Conservation (phyloP, 2,113 vertebrate genomes). For the Lontra canadensis region DNA sequence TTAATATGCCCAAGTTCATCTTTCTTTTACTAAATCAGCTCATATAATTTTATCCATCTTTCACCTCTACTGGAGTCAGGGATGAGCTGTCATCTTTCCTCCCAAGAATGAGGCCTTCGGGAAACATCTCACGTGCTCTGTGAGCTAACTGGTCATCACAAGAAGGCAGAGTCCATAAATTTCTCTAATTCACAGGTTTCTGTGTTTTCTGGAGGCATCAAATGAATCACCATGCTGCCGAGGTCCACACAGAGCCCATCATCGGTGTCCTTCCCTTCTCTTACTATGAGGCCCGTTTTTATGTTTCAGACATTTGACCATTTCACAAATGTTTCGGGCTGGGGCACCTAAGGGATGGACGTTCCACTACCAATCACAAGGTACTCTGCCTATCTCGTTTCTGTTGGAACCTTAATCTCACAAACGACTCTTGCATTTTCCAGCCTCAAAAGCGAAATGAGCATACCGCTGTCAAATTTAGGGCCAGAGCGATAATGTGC, state of each 20-base stretch:
- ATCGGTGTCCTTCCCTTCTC: not conserved
- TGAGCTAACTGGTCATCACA: constrained; percentile 91
- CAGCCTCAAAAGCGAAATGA: constrained; percentile 91
- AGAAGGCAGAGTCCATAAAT: constrained; percentile 91
- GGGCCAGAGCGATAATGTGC: constrained; percentile 71
- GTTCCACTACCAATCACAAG: constrained; percentile 91
- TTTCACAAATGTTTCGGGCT: not conserved
- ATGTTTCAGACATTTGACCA: not conserved
- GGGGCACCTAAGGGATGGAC: constrained; percentile 73
- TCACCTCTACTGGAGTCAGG: constrained; percentile 60
- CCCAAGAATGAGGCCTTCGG: constrained; percentile 91
- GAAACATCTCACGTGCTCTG: constrained; percentile 86
- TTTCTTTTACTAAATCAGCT: not conserved
- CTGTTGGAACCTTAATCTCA: constrained; percentile 91
- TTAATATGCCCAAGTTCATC: not conserved
- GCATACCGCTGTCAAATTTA: constrained; percentile 87
- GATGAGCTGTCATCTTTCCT: constrained; percentile 63
- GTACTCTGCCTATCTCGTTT: constrained; percentile 90
- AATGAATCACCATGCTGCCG: constrained; percentile 91
- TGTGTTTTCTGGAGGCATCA: constrained; percentile 92
- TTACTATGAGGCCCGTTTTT: not conserved
- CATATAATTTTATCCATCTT: constrained; percentile 63
- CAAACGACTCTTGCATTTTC: constrained; percentile 96
- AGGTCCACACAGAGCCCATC: not conserved
- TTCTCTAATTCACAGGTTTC: constrained; percentile 94